phyloP scores from a whole-genome alignment of 1,140 invertebrate genomes.

The Hyphantria cunea region DNA sequence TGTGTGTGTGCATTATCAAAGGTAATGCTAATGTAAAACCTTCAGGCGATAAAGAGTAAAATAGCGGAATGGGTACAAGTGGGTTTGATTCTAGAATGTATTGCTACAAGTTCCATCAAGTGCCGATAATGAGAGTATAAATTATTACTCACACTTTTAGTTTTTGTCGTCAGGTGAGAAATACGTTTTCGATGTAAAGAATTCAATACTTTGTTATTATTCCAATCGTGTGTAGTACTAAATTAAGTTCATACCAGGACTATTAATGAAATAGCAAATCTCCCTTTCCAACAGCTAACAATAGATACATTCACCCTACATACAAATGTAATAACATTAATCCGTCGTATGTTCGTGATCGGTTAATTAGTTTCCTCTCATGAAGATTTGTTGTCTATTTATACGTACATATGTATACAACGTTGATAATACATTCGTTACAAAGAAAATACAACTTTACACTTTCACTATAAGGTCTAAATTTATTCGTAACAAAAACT shows the following conservation, averaged over 20 bases:
- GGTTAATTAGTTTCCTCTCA: constrained; percentile 55
- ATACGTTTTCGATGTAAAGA: too few relatives aligned
- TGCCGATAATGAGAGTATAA: too few relatives aligned
- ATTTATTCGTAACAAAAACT: neutral
- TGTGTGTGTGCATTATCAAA: too few relatives aligned
- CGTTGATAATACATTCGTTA: neutral
- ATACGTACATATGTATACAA: constrained; percentile 8
- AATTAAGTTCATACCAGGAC: too few relatives aligned
- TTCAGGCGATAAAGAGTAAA: too few relatives aligned
- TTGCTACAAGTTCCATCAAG: too few relatives aligned
- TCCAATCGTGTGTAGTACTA: too few relatives aligned
- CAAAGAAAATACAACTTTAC: constrained; percentile 5
- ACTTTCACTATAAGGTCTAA: neutral
- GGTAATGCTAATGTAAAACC: too few relatives aligned
- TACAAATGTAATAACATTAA: constrained; percentile 42
- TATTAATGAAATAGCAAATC: constrained; percentile 10
- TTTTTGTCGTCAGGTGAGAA: too few relatives aligned
- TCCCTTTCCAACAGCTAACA: neutral
- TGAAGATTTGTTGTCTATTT: constrained; percentile 34
- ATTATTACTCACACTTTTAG: too few relatives aligned
- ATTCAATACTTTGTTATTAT: neutral
- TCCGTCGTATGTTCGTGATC: constrained; percentile 46
- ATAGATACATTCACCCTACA: constrained; percentile 6
- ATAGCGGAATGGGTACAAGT: too few relatives aligned
- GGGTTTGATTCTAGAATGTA: too few relatives aligned